These are phyloP conservation scores for Neoarius graeffei DNA, from an alignment of 2,113 vertebrate genomes.

Conservation along the genomic window DNA sequence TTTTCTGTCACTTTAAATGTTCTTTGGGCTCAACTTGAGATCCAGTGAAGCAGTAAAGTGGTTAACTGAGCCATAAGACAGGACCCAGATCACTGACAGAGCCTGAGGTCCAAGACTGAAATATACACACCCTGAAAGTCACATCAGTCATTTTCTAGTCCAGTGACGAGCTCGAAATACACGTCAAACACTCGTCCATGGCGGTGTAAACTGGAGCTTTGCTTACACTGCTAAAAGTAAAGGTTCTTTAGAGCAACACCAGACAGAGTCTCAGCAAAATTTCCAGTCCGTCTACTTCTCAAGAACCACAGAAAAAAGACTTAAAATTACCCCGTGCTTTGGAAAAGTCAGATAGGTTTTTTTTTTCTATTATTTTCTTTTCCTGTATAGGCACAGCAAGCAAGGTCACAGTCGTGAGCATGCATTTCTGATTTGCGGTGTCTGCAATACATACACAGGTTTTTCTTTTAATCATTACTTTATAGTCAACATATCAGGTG, in stretches of 20 bases:
- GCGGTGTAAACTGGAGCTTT: constrained; percentile 38
- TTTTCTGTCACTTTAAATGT: constrained; percentile 35
- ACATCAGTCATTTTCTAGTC: constrained; percentile 44
- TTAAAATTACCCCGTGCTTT: neutral
- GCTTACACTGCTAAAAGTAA: neutral
- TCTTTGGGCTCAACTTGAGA: constrained; percentile 38
- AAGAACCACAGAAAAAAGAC: neutral
- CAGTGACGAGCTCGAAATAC: constrained; percentile 33
- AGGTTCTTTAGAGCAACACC: neutral
- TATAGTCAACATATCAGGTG: too few relatives aligned
- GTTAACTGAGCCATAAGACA: constrained; percentile 47
- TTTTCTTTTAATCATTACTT: neutral
- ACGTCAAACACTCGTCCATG: constrained; percentile 24
- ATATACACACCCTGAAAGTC: constrained; percentile 40
- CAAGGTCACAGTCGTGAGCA: neutral
- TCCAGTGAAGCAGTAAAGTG: constrained; percentile 32
- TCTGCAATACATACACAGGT: neutral
- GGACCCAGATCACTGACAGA: constrained; percentile 39
- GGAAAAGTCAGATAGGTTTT: neutral
- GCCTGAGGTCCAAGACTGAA: constrained; percentile 48
- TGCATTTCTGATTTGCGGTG: neutral
- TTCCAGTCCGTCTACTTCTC: neutral
- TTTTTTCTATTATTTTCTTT: neutral
- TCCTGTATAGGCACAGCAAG: neutral
- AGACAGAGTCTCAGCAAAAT: neutral